A percentile compares a stretch with the other conserved stretches of the same genome.
phyloP scores from a whole-genome alignment of 2,113 vertebrate species.

The Capreolus pygargus region DNA sequence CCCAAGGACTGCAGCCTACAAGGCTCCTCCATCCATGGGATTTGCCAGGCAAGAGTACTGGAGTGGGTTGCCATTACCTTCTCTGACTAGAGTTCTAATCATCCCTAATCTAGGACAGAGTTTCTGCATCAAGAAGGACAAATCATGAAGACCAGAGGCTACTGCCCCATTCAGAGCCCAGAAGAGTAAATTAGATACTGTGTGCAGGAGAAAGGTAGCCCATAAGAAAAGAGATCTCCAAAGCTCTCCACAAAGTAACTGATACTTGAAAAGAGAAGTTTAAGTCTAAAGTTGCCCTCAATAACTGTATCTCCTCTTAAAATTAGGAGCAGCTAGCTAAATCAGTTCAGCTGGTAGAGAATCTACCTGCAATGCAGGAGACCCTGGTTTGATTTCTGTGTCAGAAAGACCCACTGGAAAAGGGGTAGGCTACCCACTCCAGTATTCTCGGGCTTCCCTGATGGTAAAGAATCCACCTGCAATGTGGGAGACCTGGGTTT shows the following conservation, averaged over 20 bases:
- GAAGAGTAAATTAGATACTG: not conserved
- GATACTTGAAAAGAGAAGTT: not conserved
- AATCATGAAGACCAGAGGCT: not conserved
- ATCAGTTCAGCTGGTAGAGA: not conserved
- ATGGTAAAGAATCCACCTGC: not conserved
- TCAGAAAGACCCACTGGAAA: not conserved
- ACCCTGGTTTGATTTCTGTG: fast-evolving
- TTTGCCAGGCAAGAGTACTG: too few relatives aligned
- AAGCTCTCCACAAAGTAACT: not conserved
- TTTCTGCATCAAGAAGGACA: not conserved
- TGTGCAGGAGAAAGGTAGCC: not conserved
- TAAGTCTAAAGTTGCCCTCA: not conserved
- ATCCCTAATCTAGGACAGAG: not conserved
- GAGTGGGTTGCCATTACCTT: too few relatives aligned
- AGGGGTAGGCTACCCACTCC: not conserved
- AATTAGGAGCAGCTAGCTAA: not conserved
- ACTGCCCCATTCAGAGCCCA: not conserved
- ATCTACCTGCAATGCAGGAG: not conserved
- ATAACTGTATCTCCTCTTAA: not conserved
- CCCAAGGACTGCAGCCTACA: too few relatives aligned
- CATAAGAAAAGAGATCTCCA: not conserved
- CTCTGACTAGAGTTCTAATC: not conserved
- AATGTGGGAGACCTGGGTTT: not conserved
- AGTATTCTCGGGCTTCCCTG: not conserved
- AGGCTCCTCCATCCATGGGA: too few relatives aligned